These are phyloP conservation scores for Prenolepis imparis DNA, from an alignment of 2,888 invertebrate species.

Conservation along the genomic window DNA sequence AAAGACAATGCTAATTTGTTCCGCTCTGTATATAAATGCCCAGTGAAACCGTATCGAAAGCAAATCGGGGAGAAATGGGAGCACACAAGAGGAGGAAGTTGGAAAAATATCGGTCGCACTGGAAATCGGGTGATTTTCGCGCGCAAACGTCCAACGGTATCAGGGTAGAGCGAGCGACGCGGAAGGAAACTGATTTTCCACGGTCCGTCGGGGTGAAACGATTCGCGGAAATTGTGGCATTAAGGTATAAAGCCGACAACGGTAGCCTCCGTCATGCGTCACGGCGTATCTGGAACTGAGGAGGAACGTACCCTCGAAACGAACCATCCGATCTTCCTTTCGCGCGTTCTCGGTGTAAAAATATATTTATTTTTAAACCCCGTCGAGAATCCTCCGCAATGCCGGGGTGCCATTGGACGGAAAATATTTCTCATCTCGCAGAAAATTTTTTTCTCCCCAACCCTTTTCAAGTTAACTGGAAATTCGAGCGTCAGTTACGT, in stretches of 20 bases:
- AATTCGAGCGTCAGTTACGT: constrained; percentile 29
- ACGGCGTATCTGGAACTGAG: constrained; percentile 54
- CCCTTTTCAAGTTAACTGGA: constrained; percentile 19
- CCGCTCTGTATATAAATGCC: constrained; percentile 1
- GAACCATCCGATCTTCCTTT: constrained; percentile 39
- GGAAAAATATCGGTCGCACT: constrained; percentile 12
- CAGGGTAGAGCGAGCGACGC: constrained; percentile 64
- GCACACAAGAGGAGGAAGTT: neutral
- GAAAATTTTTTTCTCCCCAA: constrained; percentile 21
- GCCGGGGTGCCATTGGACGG: constrained; percentile 39
- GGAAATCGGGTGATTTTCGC: constrained; percentile 56
- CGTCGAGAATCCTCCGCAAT: constrained; percentile 42
- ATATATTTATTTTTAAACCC: constrained; percentile 68
- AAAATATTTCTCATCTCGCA: constrained; percentile 56
- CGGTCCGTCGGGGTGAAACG: constrained; percentile 75
- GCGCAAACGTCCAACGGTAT: constrained; percentile 54
- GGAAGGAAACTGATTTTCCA: constrained; percentile 78
- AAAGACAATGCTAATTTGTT: constrained; percentile 17
- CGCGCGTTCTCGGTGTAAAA: constrained; percentile 54
- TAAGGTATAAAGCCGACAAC: constrained; percentile 63
- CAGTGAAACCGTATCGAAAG: constrained; percentile 38
- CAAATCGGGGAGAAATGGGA: constrained; percentile 24
- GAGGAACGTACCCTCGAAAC: constrained; percentile 50
- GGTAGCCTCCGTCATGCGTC: constrained; percentile 41
- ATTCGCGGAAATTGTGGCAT: constrained; percentile 74